Percentiles rank a stretch among this genome's conserved stretches.
Conservation (phyloP, 2,113 vertebrate genomes). For the Phrynocephalus versicolor region DNA sequence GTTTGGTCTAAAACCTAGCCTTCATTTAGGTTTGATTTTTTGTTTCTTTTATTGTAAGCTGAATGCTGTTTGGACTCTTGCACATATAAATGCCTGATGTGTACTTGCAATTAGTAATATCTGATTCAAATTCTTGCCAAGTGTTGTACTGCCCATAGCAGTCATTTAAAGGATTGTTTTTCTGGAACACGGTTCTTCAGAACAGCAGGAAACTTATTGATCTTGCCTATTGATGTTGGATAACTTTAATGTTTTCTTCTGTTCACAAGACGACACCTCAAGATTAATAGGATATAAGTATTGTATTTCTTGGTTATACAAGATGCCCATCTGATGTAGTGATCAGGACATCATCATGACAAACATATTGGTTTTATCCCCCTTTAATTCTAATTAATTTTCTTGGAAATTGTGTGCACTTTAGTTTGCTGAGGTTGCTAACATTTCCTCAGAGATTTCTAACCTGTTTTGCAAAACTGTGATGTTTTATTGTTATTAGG, state of each 20-base stretch:
- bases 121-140: background rate
- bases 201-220: background rate
- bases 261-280: background rate
- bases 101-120: slow-evolving; percentile 4
- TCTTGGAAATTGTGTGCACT: background rate
- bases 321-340: background rate
- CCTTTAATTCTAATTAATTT: background rate
- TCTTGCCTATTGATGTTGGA: background rate
- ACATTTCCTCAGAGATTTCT: too few relatives aligned
- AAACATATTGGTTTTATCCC: background rate
- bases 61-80: background rate
- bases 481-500: too few relatives aligned
- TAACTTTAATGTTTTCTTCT: background rate
- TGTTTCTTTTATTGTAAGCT: background rate
- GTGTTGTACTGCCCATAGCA: background rate
- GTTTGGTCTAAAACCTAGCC: too few relatives aligned
- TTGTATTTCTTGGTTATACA: background rate
- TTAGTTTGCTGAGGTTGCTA: background rate
- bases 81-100: background rate
- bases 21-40: background rate
- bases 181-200: background rate
- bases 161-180: slow-evolving; percentile 3
- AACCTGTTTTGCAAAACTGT: too few relatives aligned
- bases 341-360: background rate
- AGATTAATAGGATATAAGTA: background rate